Conservation (phyloP, 2,888 invertebrate genomes). For the Euspilapteryx auroguttella region DNA sequence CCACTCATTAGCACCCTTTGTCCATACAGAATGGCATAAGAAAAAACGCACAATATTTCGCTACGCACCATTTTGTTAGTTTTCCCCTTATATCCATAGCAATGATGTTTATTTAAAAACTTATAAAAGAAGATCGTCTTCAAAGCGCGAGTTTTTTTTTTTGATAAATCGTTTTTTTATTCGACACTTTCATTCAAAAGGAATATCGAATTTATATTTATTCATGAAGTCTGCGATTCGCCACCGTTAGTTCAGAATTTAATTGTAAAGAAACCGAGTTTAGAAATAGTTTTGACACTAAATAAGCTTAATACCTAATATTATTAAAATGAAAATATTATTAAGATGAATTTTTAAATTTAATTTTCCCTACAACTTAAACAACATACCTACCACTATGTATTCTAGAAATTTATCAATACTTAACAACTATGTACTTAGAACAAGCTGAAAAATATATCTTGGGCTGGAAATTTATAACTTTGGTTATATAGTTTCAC, state of each 20-base stretch:
- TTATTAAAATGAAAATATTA: too few relatives aligned
- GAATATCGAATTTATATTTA: slow-evolving; percentile 55
- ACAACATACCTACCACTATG: too few relatives aligned
- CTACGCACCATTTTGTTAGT: slow-evolving; percentile 40
- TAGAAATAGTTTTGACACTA: slow-evolving; percentile 16
- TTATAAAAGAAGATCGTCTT: slow-evolving; percentile 41
- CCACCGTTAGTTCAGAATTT: slow-evolving; percentile 44
- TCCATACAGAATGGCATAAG: slow-evolving; percentile 23
- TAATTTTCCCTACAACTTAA: too few relatives aligned
- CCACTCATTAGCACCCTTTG: slow-evolving; percentile 52
- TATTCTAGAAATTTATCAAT: too few relatives aligned
- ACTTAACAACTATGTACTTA: too few relatives aligned
- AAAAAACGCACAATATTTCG: slow-evolving; percentile 26
- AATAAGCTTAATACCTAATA: slow-evolving; percentile 13
- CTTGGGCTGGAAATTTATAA: too few relatives aligned
- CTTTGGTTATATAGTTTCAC: too few relatives aligned
- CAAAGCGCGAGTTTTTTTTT: slow-evolving; percentile 29
- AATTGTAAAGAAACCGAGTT: slow-evolving; percentile 18
- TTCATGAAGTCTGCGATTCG: slow-evolving; percentile 54
- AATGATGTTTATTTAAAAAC: slow-evolving; percentile 55
- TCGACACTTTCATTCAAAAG: slow-evolving; percentile 44
- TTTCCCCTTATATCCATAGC: slow-evolving; percentile 46
- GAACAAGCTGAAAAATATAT: too few relatives aligned
- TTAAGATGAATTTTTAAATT: too few relatives aligned
- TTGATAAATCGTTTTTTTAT: slow-evolving; percentile 58